These are phyloP conservation scores for Eospalax fontanierii DNA, from an alignment of 2,797 vertebrate species.

Conservation along the genomic window DNA sequence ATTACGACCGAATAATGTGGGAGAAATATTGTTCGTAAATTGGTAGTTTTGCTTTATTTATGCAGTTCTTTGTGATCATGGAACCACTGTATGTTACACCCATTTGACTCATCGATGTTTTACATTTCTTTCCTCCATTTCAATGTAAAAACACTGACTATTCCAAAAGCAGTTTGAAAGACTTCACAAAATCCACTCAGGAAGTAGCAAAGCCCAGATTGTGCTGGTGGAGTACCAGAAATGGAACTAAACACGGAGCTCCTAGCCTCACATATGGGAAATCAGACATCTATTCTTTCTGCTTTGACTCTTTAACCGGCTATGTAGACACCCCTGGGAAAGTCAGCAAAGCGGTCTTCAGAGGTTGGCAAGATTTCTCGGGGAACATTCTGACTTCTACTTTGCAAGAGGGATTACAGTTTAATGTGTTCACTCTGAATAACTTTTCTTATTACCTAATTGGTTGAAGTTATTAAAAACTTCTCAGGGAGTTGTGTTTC, in stretches of 20 bases:
- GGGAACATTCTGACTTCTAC: slow-evolving; percentile 56
- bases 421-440: slow-evolving; percentile 75
- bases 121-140: background rate
- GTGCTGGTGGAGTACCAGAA: background rate
- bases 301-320: background rate
- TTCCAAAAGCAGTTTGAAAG: background rate
- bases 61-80: background rate
- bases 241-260: background rate
- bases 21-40: slow-evolving; percentile 49
- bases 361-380: slow-evolving; percentile 51
- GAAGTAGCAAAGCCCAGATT: background rate
- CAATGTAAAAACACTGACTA: slow-evolving; percentile 1
- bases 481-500: slow-evolving; percentile 74
- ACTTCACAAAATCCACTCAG: background rate
- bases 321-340: slow-evolving; percentile 14
- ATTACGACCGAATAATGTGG: slow-evolving; percentile 49
- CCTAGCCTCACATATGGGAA: background rate
- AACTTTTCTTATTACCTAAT: slow-evolving; percentile 82
- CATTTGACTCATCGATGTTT: background rate
- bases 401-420: slow-evolving; percentile 66
- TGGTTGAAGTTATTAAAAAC: slow-evolving; percentile 81
- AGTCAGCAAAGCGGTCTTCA: slow-evolving; percentile 53
- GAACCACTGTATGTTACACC: slow-evolving; percentile 1
- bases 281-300: slow-evolving; percentile 1
- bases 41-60: slow-evolving; percentile 8